Percentiles rank a stretch among this genome's conserved stretches.
Evolutionary conservation across 2,888 invertebrate species (phyloP).

Genomic region (Acanthosepion lycidas): DNA sequence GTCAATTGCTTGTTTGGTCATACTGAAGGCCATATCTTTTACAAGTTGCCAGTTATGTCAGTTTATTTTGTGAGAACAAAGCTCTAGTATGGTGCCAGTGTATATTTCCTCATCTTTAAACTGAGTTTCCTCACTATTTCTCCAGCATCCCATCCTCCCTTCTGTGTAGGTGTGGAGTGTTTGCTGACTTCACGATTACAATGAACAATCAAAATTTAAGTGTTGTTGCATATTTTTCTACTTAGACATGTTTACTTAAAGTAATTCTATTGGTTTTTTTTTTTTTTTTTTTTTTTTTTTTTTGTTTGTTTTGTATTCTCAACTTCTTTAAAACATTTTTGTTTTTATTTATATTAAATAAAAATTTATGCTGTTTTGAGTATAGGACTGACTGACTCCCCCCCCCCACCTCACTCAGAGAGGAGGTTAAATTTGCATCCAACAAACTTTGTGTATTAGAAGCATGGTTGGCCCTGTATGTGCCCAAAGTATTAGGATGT

Average conservation of each 20-base stretch:
- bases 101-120: no score
- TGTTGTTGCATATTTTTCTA: background rate
- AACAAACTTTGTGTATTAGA: background rate
- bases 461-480: background rate
- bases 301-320: background rate
- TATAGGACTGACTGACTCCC: background rate
- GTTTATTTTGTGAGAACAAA: no score
- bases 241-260: background rate
- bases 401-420: no score
- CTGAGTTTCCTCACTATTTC: no score
- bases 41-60: no score
- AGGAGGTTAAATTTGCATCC: background rate
- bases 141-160: no score
- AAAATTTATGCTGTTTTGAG: background rate
- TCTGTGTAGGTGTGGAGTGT: background rate
- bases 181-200: background rate
- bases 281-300: background rate
- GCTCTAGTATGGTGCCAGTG: no score
- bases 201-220: background rate
- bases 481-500: background rate
- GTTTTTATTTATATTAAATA: background rate
- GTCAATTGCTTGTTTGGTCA: no score
- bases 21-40: no score
- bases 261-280: background rate
- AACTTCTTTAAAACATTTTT: background rate